Conservation (phyloP, 2,888 invertebrate species). For the Mimas tiliae region DNA sequence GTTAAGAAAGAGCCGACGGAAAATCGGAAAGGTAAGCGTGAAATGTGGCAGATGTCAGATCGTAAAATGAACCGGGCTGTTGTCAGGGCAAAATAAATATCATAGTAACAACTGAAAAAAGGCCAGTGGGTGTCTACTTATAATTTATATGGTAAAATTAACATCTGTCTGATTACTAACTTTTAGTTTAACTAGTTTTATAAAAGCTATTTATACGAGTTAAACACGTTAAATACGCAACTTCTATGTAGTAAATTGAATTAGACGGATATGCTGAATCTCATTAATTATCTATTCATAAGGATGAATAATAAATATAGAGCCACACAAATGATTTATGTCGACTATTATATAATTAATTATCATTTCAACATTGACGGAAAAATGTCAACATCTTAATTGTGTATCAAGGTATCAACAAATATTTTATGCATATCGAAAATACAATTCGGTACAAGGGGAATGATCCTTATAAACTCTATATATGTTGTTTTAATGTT, state of each 20-base stretch:
- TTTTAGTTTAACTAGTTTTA: no score
- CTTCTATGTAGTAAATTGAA: not conserved
- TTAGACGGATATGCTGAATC: slow-evolving; percentile 8
- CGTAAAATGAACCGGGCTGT: slow-evolving; percentile 47
- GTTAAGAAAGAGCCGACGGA: slow-evolving; percentile 69
- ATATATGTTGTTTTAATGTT: not conserved
- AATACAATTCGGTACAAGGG: not conserved
- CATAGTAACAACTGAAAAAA: slow-evolving; percentile 30
- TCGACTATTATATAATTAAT: not conserved
- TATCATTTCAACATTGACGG: not conserved
- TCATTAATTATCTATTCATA: slow-evolving; percentile 1
- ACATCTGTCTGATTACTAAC: not conserved
- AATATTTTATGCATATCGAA: not conserved
- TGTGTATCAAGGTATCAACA: not conserved
- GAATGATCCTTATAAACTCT: not conserved
- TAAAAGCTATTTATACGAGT: not conserved
- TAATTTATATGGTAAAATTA: not conserved
- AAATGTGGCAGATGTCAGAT: slow-evolving; percentile 75
- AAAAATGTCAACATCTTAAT: slow-evolving; percentile 6
- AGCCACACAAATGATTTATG: not conserved
- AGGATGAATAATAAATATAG: slow-evolving; percentile 8
- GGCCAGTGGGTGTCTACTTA: not conserved
- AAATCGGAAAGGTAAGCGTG: slow-evolving; percentile 80
- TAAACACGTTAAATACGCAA: not conserved
- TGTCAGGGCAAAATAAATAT: slow-evolving; percentile 39